Evolutionary conservation across 2,888 invertebrate species (phyloP), one percentile per base, ranked within the genome.

Genomic region (Parapristionchus giblindavisi): DNA sequence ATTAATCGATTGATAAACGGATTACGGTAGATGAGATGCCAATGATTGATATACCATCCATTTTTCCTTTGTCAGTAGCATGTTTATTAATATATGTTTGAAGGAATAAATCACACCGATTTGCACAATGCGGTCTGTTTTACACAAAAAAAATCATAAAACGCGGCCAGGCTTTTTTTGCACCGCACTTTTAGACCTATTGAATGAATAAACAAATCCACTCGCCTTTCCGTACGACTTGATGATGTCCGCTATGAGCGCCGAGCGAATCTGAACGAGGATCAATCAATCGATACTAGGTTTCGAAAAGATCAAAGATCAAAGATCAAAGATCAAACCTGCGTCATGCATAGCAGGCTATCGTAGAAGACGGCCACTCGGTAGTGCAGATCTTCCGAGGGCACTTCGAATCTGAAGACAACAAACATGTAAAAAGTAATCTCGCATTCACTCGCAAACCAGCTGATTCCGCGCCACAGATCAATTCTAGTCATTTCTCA

Each of bases 301-400:
- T 52, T 11, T 63, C 89, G 89, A 77, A 8, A 78, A 78, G 32
- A 78, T 71, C 76, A 58, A 51, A 29, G 32, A 61, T 27, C 29
- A 65, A 58, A 40, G n/a, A 11, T 51, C n/a, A 51, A 71, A 63
- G 27, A 60, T 56, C 54, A 40, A 8, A 77, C 72, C 21, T 72
- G 58, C 17, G 17, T 38, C 72, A 66, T 65, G 6, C 6, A 29
- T 52, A 68, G 75, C 70, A 78, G 63, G 24, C 66, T 51, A 52
- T 83, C 83, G 48, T 71, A 74, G 75, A 83, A 83, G 21, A 81
- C 61, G 4, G 82, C 81, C 51, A 80, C 91, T 0, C 90, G 89
- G 0, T 91, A 91, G 0, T 90, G 89, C 82, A 91, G 89, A 48
- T 91, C 91, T 71, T 91, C 91, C 71, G 93, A 93, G 88, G 94